These are phyloP conservation scores for Fragum sueziense DNA, from an alignment of 2,888 invertebrate species.

Conservation along the genomic window DNA sequence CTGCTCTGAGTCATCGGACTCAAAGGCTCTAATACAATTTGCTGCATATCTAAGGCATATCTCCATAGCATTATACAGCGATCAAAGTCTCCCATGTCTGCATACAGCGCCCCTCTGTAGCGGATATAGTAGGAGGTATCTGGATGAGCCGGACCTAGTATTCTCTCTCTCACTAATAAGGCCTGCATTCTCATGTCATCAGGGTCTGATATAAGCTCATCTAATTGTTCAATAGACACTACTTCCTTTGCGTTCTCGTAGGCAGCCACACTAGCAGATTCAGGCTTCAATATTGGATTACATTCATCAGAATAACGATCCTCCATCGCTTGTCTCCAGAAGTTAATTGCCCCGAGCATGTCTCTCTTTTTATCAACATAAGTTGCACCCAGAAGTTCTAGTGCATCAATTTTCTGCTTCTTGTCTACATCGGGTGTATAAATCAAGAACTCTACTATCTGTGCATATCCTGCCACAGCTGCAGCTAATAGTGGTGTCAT, in stretches of 20 bases:
- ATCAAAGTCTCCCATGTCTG: constrained; percentile 94
- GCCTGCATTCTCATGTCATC: constrained; percentile 97
- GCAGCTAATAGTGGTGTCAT: constrained; percentile 98
- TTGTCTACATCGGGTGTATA: constrained; percentile 85
- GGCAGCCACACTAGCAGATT: constrained; percentile 89
- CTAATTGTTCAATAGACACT: constrained; percentile 89
- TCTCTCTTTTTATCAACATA: constrained; percentile 98
- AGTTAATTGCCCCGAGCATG: constrained; percentile 91
- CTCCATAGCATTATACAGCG: constrained; percentile 96
- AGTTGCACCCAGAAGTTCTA: constrained; percentile 96
- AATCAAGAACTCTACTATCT: constrained; percentile 96
- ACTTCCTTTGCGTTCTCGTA: constrained; percentile 95
- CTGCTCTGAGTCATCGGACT: constrained; percentile 97
- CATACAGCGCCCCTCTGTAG: constrained; percentile 96
- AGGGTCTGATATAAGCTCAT: constrained; percentile 94
- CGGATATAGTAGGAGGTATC: constrained; percentile 98
- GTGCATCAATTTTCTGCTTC: constrained; percentile 90
- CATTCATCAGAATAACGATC: constrained; percentile 82
- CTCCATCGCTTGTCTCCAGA: constrained; percentile 96
- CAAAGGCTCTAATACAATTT: constrained; percentile 94
- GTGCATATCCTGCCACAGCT: constrained; percentile 93
- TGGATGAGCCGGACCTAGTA: constrained; percentile 95
- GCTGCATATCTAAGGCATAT: constrained; percentile 98
- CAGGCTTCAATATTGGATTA: constrained; percentile 88
- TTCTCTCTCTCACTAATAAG: constrained; percentile 94